These are phyloP conservation scores for Reticulitermes speratus DNA, from an alignment of 1,140 invertebrate species.

Conservation along the genomic window DNA sequence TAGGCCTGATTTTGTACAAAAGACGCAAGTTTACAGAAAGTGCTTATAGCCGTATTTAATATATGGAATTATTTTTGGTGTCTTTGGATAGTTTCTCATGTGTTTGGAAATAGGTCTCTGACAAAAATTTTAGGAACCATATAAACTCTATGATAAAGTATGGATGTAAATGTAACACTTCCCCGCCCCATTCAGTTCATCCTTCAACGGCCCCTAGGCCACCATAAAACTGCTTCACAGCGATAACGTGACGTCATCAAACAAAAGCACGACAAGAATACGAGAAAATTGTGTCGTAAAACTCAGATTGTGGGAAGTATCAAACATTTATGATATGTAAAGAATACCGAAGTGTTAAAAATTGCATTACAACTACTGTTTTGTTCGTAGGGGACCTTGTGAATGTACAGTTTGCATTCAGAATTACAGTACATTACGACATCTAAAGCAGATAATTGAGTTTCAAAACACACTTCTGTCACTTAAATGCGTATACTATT, in stretches of 20 bases:
- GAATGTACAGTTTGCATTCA: background rate
- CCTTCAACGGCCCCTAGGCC: background rate
- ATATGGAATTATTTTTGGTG: too few species aligned
- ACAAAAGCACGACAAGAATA: constrained; percentile 12
- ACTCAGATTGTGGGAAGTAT: background rate
- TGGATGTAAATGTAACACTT: background rate
- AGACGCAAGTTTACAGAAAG: too few species aligned
- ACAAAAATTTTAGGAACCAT: background rate
- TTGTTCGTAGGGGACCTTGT: background rate
- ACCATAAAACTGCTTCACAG: constrained; percentile 9
- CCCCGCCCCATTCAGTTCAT: background rate
- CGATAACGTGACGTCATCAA: background rate
- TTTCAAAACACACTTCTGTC: too few species aligned
- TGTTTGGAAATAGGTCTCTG: background rate
- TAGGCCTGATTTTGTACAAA: too few species aligned
- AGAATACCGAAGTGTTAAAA: background rate
- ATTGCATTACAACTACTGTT: background rate
- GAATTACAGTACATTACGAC: too few species aligned
- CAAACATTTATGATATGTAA: background rate
- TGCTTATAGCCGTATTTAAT: too few species aligned
- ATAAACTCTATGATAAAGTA: background rate
- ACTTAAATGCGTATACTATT: too few species aligned
- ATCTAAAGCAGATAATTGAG: too few species aligned
- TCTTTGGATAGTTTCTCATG: background rate
- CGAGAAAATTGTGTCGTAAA: constrained; percentile 6